phyloP scores from a whole-genome alignment of 2,888 invertebrate species.

The Drosophila siamana region DNA sequence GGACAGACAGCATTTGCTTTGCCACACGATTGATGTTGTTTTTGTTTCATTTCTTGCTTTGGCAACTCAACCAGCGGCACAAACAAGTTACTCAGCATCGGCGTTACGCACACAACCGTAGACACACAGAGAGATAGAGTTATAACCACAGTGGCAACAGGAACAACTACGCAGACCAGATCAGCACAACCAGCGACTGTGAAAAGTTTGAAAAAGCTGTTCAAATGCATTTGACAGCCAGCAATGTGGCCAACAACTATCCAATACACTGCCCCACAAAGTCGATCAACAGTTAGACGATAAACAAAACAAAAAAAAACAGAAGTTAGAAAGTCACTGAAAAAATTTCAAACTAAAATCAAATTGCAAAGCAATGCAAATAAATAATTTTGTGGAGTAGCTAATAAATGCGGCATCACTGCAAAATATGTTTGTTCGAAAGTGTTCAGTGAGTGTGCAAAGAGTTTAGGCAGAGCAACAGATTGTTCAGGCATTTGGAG shows the following conservation, averaged over 20 bases:
- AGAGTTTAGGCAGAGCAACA: no score
- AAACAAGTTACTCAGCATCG: slow-evolving; percentile 38
- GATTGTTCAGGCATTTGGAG: no score
- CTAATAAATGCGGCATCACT: no score
- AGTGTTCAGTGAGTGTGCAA: no score
- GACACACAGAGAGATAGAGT: slow-evolving; percentile 15
- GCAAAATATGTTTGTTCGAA: no score
- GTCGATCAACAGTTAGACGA: no score
- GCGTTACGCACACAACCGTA: slow-evolving; percentile 10
- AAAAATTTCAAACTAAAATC: no score
- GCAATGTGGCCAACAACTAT: neutral
- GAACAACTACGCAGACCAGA: neutral
- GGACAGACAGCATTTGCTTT: slow-evolving; percentile 19
- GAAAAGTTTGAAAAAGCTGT: neutral
- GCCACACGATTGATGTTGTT: slow-evolving; percentile 21
- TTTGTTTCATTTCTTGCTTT: slow-evolving; percentile 25
- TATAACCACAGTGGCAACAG: neutral
- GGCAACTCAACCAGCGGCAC: slow-evolving; percentile 38
- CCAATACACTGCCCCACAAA: no score
- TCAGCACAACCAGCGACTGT: neutral
- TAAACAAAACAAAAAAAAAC: no score
- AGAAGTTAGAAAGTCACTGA: no score
- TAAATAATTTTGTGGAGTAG: no score
- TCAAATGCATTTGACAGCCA: neutral
- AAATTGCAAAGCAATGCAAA: no score